Conservation (phyloP, 2,888 invertebrate species). For the Andrena flavipes region DNA sequence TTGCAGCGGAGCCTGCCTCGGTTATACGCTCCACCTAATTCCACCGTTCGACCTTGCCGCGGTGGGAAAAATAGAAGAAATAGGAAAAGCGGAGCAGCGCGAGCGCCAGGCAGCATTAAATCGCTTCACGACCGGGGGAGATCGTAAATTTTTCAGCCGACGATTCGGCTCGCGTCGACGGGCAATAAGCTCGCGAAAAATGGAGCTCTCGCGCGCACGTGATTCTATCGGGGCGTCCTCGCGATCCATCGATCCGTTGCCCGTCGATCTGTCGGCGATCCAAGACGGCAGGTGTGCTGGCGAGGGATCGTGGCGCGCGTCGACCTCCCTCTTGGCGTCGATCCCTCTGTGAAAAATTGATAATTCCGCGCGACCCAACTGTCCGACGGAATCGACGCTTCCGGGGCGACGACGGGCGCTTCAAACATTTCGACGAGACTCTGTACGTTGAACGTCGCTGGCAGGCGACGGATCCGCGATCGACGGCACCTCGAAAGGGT, state of each 20-base stretch:
- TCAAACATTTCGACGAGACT: conserved; percentile 24
- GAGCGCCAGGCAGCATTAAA: conserved; percentile 44
- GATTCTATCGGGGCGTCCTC: conserved; percentile 14
- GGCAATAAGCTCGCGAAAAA: conserved; percentile 46
- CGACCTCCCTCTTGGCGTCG: conserved; percentile 7
- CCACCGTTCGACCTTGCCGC: conserved; percentile 43
- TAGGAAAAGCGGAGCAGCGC: conserved; percentile 37
- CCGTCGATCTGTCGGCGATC: too few species aligned
- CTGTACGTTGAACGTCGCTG: conserved; percentile 2
- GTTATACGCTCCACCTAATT: conserved; percentile 35
- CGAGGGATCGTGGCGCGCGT: not conserved
- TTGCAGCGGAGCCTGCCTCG: conserved; percentile 13
- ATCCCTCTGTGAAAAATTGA: conserved; percentile 8
- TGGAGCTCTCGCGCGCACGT: conserved; percentile 19
- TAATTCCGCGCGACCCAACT: not conserved
- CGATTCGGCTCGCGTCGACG: conserved; percentile 50
- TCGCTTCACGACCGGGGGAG: conserved; percentile 41
- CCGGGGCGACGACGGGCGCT: not conserved
- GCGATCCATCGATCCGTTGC: not conserved
- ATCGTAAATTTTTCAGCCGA: conserved; percentile 64
- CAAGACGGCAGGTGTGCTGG: too few species aligned
- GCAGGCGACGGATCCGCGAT: conserved; percentile 15
- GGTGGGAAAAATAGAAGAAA: too few species aligned
- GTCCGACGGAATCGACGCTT: conserved; percentile 21
- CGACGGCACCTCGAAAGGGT: conserved; percentile 30